phyloP scores from a whole-genome alignment of 92 coral and sea anemone species.

The Epizoanthus stellaris region DNA sequence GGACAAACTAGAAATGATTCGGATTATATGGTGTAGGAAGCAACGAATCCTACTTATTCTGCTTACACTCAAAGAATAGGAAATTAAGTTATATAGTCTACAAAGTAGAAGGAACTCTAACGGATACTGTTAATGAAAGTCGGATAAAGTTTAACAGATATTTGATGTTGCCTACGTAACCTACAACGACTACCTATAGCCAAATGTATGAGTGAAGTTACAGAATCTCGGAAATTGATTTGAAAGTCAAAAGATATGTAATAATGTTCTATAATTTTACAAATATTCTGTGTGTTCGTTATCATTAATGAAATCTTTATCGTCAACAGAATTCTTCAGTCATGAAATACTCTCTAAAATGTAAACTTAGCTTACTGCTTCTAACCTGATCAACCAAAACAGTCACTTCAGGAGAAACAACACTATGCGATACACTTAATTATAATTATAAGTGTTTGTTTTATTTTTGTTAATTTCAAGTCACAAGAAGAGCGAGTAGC shows the following conservation, averaged over 20 bases:
- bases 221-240: too few relatives aligned
- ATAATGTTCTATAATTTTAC: too few relatives aligned
- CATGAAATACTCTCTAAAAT: neutral
- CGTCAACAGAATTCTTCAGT: neutral
- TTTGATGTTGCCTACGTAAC: neutral
- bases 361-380: neutral
- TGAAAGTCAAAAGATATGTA: too few relatives aligned
- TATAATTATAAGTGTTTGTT: neutral
- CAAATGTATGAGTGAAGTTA: too few relatives aligned
- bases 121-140: neutral
- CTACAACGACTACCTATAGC: neutral
- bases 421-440: neutral
- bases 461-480: conserved; percentile 3
- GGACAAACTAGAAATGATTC: too few relatives aligned
- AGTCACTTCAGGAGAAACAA: neutral
- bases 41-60: too few relatives aligned
- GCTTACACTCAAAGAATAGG: too few relatives aligned
- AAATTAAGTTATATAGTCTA: neutral
- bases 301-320: neutral
- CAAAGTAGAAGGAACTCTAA: neutral
- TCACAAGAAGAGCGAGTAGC: neutral
- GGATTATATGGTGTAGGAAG: too few relatives aligned
- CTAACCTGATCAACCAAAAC: neutral
- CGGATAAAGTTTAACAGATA: neutral
- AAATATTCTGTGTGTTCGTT: neutral